Conservation (phyloP, 2,113 vertebrate genomes). For the Corythaixoides concolor region DNA sequence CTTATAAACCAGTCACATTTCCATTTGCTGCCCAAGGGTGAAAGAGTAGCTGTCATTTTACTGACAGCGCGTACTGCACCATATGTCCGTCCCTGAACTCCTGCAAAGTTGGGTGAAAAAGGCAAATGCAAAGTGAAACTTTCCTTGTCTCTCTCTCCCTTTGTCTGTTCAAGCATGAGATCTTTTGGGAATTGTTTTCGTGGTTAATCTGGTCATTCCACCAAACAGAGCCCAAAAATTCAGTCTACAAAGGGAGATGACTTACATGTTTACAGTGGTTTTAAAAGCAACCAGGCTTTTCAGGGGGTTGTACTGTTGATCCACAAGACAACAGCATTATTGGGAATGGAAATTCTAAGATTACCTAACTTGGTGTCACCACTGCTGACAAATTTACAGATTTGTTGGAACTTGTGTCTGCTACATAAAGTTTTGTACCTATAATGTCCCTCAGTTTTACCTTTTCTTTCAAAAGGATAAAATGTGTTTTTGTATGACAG, state of each 20-base stretch:
- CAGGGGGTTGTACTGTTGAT: background rate
- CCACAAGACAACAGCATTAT: background rate
- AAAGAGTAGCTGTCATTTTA: slow-evolving; percentile 58
- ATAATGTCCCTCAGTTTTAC: background rate
- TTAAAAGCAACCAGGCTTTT: background rate
- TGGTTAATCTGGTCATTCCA: background rate
- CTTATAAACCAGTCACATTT: slow-evolving; percentile 28
- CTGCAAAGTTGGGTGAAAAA: slow-evolving; percentile 12
- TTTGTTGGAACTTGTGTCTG: background rate
- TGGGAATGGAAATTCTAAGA: background rate
- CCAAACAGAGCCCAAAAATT: background rate
- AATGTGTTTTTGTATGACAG: background rate
- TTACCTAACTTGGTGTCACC: background rate
- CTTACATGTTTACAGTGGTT: background rate
- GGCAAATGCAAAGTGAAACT: background rate
- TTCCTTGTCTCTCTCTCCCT: background rate
- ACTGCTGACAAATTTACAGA: background rate
- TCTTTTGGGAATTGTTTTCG: background rate
- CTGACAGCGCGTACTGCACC: background rate
- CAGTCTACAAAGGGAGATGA: background rate
- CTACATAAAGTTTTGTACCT: background rate
- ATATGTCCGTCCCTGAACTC: background rate
- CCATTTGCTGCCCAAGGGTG: slow-evolving; percentile 60
- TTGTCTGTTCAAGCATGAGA: background rate
- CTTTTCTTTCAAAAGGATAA: background rate